Percentiles rank a stretch among this genome's conserved stretches.
Conservation (phyloP, 1,140 invertebrate genomes). For the Metopolophium dirhodum region DNA sequence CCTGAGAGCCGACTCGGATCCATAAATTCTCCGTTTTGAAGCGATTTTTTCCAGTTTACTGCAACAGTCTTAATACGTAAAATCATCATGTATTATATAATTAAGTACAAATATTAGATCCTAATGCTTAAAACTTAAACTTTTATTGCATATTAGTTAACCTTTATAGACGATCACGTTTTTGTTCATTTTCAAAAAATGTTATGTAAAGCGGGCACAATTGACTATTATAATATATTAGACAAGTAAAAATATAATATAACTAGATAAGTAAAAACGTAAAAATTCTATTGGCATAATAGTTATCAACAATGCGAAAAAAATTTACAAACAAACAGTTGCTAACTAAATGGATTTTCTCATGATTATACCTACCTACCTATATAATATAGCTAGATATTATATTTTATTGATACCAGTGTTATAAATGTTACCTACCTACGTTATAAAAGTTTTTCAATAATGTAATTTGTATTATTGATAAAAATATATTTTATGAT, state of each 20-base stretch:
- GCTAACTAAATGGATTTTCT: neutral
- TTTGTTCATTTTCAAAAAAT: neutral
- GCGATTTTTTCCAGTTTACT: conserved; percentile 46
- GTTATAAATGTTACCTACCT: too few species aligned
- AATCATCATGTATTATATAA: neutral
- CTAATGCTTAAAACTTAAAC: neutral
- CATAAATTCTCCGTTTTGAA: conserved; percentile 22
- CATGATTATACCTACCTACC: neutral
- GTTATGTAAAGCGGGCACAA: neutral
- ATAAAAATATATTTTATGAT: too few species aligned
- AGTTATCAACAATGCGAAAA: neutral
- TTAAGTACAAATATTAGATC: neutral
- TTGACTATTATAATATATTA: neutral
- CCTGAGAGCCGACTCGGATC: neutral
- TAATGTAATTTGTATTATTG: too few species aligned
- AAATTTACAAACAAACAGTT: neutral
- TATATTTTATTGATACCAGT: too few species aligned
- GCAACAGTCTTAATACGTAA: conserved; percentile 10
- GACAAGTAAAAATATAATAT: too few species aligned
- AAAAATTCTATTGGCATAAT: neutral
- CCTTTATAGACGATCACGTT: neutral
- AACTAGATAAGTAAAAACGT: neutral
- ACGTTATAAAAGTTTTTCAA: too few species aligned
- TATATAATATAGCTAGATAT: too few species aligned
- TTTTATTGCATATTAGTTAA: neutral